Conservation (phyloP, 2,113 vertebrate species). For the Hypocryptadius cinnamomeus region DNA sequence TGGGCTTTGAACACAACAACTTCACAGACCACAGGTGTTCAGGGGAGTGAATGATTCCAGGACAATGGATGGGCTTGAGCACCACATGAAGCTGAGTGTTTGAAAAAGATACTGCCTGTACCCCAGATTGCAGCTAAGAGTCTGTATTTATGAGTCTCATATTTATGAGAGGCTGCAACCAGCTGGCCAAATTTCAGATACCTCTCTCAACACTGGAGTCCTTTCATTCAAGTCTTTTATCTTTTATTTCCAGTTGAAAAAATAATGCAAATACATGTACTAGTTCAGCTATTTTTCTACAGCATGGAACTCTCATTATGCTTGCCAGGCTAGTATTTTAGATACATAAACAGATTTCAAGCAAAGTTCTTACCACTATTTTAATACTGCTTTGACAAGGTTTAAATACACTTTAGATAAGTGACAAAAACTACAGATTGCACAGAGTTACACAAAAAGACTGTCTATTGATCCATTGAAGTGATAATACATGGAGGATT, state of each 20-base stretch:
- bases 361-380: neutral
- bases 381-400: conserved; percentile 19
- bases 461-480: neutral
- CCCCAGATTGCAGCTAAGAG: neutral
- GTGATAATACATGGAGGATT: neutral
- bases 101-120: neutral
- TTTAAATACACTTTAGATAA: conserved; percentile 8
- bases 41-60: neutral
- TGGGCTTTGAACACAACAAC: neutral
- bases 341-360: conserved; percentile 10
- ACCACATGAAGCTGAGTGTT: neutral
- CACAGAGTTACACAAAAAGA: neutral
- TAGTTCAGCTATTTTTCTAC: neutral
- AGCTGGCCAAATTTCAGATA: neutral
- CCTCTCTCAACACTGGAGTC: neutral
- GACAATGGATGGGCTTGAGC: neutral
- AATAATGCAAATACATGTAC: neutral
- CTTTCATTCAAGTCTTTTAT: neutral
- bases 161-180: neutral
- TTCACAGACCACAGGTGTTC: neutral
- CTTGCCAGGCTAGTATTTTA: conserved; percentile 3
- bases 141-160: too few relatives aligned
- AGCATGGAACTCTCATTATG: neutral
- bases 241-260: conserved; percentile 16
- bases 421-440: neutral